Base-by-base conservation (phyloP, 2,113 vertebrate species). In the Podilymbus podiceps region DNA sequence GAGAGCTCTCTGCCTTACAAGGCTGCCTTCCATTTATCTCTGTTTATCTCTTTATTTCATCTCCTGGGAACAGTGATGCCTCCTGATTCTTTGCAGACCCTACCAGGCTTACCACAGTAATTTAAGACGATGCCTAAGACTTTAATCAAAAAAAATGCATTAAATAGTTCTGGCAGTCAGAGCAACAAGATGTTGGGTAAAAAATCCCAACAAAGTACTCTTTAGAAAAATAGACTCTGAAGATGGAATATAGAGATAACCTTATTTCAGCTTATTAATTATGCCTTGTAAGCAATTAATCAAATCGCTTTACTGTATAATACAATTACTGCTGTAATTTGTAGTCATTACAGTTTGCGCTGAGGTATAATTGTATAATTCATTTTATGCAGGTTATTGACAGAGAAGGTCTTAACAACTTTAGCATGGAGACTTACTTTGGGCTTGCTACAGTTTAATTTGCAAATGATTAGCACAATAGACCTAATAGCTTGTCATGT, bases 281-380 rank as follows among this genome's bases (percentile, higher is more conserved):
- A 95, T 89, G 91, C 94, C 84, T 84, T 94, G 89, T 95, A 96
- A 91, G 95, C 91, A 95, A 96, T 95, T 66, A 95, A 95, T 95
- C 93, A 96, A 94, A 95, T 94, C 80, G 49, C 91, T 91, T 94
- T 72, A 68, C 94, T 92, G 95, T 87, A 85, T 85, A 95, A 97
- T 85, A 87, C 93, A 95, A 95, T 96, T 97, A 97, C 85, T 92
- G 93, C 69, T 92, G 94, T 91, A 97, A 97, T 97, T 95, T 96
- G 95, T 95, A 96, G 93, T 95, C 95, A 95, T 97, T 95, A 95
- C 76, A 85, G 91, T 89, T 94, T 91, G 84, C 25, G 4, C 94
- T 89, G 87, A 97, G 69, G 73, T 95, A 49, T 95, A 96, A 97
- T 90, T 92, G 93, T 77, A 47, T 90, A 89, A 93, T 95, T 95